A percentile compares a stretch with the other conserved stretches of the same genome.
Evolutionary conservation across 1,140 invertebrate genomes (phyloP).

Genomic region (Acromyrmex echinatior): DNA sequence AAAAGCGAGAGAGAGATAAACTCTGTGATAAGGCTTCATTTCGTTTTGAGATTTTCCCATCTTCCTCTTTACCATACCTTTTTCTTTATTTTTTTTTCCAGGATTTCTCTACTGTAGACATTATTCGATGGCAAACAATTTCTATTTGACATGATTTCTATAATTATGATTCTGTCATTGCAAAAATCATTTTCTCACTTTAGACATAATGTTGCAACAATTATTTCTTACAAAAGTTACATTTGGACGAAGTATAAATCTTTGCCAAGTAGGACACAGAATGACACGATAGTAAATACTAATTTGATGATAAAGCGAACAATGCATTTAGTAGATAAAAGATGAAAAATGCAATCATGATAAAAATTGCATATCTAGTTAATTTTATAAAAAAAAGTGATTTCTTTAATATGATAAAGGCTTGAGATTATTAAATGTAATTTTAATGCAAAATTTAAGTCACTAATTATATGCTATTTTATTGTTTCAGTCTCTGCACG

Average conservation of each 20-base stretch:
- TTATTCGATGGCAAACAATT: constrained; percentile 1
- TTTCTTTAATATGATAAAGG: neutral
- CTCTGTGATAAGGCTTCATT: neutral
- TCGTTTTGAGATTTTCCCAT: neutral
- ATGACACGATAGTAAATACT: neutral
- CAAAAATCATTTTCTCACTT: neutral
- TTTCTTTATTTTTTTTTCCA: constrained; percentile 28
- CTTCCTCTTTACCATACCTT: neutral
- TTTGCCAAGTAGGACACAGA: neutral
- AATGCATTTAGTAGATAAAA: neutral
- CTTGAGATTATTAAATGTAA: neutral
- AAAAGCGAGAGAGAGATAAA: constrained; percentile 15
- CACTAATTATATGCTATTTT: constrained; percentile 34
- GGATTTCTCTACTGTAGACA: neutral
- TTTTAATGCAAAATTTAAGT: neutral
- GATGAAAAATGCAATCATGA: neutral
- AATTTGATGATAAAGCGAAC: neutral
- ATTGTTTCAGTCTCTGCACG: constrained; percentile 64
- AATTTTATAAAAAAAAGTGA: neutral
- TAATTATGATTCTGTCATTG: neutral
- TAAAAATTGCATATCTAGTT: constrained; percentile 10
- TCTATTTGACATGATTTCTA: constrained; percentile 9
- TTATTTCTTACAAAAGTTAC: neutral
- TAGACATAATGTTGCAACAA: neutral
- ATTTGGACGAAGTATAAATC: neutral